Percentiles rank a stretch among this genome's conserved stretches.
Evolutionary conservation across 2,888 invertebrate genomes (phyloP).

Genomic region (Morinoia aosen): DNA sequence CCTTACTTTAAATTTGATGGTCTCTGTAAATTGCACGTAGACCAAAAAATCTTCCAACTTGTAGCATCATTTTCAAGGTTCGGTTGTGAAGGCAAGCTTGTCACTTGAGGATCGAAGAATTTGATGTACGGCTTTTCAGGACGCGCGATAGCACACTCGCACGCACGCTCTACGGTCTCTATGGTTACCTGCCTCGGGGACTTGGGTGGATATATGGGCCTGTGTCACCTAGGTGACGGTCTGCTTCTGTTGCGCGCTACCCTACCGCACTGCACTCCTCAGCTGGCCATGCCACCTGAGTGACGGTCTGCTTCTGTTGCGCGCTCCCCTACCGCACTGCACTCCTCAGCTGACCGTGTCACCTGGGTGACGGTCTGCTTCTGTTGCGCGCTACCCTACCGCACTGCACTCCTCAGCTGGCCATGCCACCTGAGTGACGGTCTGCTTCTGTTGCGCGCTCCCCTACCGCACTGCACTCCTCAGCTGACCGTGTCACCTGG

Average conservation of each 20-base stretch:
- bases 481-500: not conserved
- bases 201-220: not conserved
- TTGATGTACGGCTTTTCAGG: not conserved
- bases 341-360: not conserved
- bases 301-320: not conserved
- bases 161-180: not conserved
- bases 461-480: too few relatives aligned
- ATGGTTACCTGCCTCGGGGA: not conserved
- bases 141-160: not conserved
- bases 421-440: not conserved
- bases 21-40: not conserved
- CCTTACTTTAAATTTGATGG: not conserved
- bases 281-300: not conserved
- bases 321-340: too few relatives aligned
- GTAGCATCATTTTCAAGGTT: not conserved
- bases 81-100: not conserved
- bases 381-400: too few relatives aligned
- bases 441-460: too few relatives aligned
- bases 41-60: not conserved
- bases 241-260: too few relatives aligned
- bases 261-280: too few relatives aligned
- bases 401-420: not conserved
- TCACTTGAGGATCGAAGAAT: not conserved
- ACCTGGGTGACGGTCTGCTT: not conserved
- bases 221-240: not conserved